Percentiles rank a stretch among this genome's conserved stretches.
Evolutionary conservation across 2,113 vertebrate genomes (phyloP).

Genomic region (Xiphias gladius): DNA sequence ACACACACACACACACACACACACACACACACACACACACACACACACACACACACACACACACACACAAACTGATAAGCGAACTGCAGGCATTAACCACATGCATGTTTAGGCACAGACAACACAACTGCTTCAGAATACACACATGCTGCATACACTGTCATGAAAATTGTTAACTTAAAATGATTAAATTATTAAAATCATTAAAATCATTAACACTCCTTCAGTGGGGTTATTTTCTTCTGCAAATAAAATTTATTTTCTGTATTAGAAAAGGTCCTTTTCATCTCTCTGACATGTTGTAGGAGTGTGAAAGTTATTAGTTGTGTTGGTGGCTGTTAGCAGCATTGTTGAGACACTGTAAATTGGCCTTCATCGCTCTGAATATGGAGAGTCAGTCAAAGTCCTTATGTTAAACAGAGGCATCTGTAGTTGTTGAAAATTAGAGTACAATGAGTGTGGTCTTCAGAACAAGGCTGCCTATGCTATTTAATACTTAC

Average conservation of each 20-base stretch:
- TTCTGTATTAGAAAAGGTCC: constrained; percentile 26
- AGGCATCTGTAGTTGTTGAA: constrained; percentile 9
- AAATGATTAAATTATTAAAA: no score
- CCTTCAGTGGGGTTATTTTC: constrained; percentile 2
- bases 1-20: neutral
- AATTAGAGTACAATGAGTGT: constrained; percentile 19
- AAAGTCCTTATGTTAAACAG: constrained; percentile 31
- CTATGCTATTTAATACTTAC: neutral
- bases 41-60: neutral
- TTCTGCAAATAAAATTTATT: constrained; percentile 27
- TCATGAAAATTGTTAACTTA: constrained; percentile 1
- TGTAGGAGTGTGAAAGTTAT: constrained; percentile 10
- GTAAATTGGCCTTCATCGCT: constrained; percentile 43
- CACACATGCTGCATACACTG: neutral
- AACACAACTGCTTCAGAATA: neutral
- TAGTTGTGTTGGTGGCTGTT: constrained; percentile 35
- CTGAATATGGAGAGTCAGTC: constrained; percentile 42
- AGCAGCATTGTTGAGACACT: neutral
- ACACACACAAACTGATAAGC: neutral
- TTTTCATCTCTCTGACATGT: constrained; percentile 35
- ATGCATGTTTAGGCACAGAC: neutral
- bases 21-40: neutral
- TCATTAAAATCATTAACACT: no score
- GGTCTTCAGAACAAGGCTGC: constrained; percentile 3
- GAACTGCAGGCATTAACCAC: neutral